These are phyloP conservation scores for Hydrotaea diabolus DNA, from an alignment of 2,888 invertebrate species.

Conservation along the genomic window DNA sequence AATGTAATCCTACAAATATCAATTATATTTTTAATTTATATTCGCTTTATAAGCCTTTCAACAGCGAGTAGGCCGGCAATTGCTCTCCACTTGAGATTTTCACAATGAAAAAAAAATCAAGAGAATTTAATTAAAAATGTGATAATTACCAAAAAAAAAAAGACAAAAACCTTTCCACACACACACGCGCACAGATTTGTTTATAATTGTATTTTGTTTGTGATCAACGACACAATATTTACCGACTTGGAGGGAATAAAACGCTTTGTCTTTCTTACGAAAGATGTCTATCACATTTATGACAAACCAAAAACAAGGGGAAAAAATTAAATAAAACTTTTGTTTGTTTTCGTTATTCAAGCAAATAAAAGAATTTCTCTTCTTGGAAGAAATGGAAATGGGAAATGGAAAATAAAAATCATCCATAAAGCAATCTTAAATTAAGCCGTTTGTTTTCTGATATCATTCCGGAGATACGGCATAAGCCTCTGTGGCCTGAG, in stretches of 20 bases:
- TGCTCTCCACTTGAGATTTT: background rate
- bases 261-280: conserved; percentile 2
- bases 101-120: background rate
- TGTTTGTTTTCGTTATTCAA: background rate
- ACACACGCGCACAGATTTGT: background rate
- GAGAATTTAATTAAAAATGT: conserved; percentile 10
- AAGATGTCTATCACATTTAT: conserved; percentile 31
- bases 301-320: background rate
- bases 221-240: conserved; percentile 4
- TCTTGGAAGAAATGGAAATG: conserved; percentile 40
- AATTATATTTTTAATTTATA: conserved; percentile 54
- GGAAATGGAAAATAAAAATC: background rate
- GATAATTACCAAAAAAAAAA: conserved; percentile 23
- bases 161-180: no score
- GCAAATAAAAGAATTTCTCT: conserved; percentile 37
- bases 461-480: background rate
- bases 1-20: conserved; percentile 40
- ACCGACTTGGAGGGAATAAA: background rate
- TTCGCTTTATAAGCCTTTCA: conserved; percentile 40
- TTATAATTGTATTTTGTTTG: background rate
- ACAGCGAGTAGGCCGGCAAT: background rate
- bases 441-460: conserved; percentile 19
- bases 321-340: background rate
- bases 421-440: background rate
- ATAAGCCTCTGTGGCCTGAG: background rate